These are phyloP conservation scores for Diplosoma virens DNA, from an alignment of 23 tunicate genomes.

Conservation along the genomic window DNA sequence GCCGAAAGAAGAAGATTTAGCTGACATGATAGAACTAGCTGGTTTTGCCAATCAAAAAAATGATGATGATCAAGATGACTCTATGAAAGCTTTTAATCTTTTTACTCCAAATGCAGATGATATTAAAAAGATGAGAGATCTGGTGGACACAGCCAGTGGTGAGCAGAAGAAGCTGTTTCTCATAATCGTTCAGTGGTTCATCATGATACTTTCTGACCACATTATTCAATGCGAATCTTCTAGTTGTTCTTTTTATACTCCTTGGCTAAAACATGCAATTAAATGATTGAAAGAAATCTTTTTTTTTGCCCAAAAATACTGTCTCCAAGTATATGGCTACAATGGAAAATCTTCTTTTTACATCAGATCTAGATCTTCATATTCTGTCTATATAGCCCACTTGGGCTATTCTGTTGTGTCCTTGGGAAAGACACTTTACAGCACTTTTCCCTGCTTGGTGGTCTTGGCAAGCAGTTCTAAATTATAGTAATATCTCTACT, in stretches of 20 bases:
- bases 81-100: slow-evolving; percentile 36
- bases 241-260: slow-evolving; percentile 45
- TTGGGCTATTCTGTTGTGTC: no score
- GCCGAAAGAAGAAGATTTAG: slow-evolving; percentile 48
- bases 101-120: slow-evolving; percentile 87
- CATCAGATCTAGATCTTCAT: slow-evolving; percentile 58
- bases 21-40: slow-evolving; percentile 51
- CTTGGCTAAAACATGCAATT: slow-evolving; percentile 80
- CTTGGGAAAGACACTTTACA: no score
- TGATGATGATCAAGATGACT: slow-evolving; percentile 50
- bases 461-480: no score
- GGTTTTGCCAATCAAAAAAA: slow-evolving; percentile 39
- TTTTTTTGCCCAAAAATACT: slow-evolving; percentile 58
- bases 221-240: slow-evolving; percentile 43
- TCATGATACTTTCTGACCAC: slow-evolving; percentile 82
- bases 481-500: no score
- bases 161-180: slow-evolving; percentile 97
- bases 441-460: no score
- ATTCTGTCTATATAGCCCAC: slow-evolving; percentile 49
- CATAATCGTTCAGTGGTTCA: slow-evolving; percentile 91
- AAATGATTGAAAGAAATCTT: slow-evolving; percentile 85
- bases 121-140: slow-evolving; percentile 57
- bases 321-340: slow-evolving; percentile 74
- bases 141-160: slow-evolving; percentile 69
- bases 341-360: slow-evolving; percentile 75